These are phyloP conservation scores for Phylloscopus trochiloides DNA, from an alignment of 2,113 vertebrate genomes.

Conservation along the genomic window DNA sequence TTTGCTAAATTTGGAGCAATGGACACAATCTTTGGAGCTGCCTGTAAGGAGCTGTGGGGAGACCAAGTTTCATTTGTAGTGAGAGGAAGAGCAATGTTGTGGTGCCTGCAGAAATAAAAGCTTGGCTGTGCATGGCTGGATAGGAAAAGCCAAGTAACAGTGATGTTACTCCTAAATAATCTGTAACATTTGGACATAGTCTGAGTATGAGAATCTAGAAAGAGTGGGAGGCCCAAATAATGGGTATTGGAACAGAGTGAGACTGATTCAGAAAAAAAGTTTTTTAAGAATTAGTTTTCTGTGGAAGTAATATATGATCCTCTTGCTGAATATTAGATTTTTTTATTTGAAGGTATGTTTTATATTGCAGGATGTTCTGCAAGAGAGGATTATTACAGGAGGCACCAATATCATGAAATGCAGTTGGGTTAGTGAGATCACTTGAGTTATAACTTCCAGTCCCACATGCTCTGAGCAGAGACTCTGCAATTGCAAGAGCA, in stretches of 20 bases:
- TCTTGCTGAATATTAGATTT: not conserved
- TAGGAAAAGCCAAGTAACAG: not conserved
- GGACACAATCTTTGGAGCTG: not conserved
- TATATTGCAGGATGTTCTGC: not conserved
- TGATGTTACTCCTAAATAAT: not conserved
- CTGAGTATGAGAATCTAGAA: not conserved
- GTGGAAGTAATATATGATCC: not conserved
- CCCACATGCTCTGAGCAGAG: constrained; percentile 6
- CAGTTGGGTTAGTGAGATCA: constrained; percentile 21
- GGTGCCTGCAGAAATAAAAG: not conserved
- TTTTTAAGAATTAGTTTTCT: not conserved
- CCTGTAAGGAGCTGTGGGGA: not conserved
- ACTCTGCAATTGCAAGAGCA: not conserved
- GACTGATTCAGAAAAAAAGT: not conserved
- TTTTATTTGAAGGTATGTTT: constrained; percentile 19
- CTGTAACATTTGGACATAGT: not conserved
- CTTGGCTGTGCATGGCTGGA: not conserved
- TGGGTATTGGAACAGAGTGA: not conserved
- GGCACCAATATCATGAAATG: not conserved
- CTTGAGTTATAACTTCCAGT: constrained; percentile 38
- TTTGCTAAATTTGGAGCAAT: not conserved
- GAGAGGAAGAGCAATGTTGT: not conserved
- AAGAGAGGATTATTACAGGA: constrained; percentile 6
- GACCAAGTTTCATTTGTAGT: not conserved
- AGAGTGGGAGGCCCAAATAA: not conserved